Evolutionary conservation across 2,797 vertebrate species (phyloP).

Genomic region (Xyrichtys novacula): DNA sequence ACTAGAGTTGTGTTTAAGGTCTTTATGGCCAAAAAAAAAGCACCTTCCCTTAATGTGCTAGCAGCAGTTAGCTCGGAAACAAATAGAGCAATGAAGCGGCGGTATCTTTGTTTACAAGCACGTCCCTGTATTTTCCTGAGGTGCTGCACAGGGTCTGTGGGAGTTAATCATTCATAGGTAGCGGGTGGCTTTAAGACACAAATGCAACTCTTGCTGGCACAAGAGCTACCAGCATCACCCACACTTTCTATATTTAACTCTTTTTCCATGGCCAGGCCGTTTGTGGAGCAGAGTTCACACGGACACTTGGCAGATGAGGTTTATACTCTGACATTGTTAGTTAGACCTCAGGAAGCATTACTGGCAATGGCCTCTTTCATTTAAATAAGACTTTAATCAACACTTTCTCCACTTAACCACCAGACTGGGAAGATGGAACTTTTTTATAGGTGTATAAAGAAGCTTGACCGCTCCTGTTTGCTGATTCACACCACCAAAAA

Average conservation of each 20-base stretch:
- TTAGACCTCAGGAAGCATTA: constrained; percentile 63
- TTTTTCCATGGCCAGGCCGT: constrained; percentile 83
- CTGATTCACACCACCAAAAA: constrained; percentile 28
- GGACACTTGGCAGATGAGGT: constrained; percentile 74
- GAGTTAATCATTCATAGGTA: constrained; percentile 79
- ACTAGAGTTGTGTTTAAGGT: constrained; percentile 58
- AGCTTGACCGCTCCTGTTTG: constrained; percentile 6
- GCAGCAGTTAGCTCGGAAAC: constrained; percentile 58
- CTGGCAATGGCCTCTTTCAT: constrained; percentile 56
- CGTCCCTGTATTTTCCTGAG: constrained; percentile 61
- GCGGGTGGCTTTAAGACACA: constrained; percentile 80
- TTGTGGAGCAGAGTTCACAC: constrained; percentile 81
- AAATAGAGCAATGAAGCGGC: constrained; percentile 61
- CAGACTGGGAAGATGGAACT: background rate
- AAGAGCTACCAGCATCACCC: constrained; percentile 78
- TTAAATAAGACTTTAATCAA: constrained; percentile 56
- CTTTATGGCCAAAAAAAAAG: constrained; percentile 51
- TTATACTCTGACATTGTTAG: constrained; percentile 72
- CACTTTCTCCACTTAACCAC: constrained; percentile 31
- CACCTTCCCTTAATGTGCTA: constrained; percentile 49
- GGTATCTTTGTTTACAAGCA: constrained; percentile 62
- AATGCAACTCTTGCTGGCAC: constrained; percentile 80
- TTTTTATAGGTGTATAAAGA: background rate
- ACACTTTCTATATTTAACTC: constrained; percentile 86
- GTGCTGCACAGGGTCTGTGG: constrained; percentile 65